A percentile compares a stretch with the other conserved stretches of the same genome.
These are phyloP conservation scores for Anthrax anthrax DNA, from an alignment of 2,888 invertebrate species.

Conservation along the genomic window DNA sequence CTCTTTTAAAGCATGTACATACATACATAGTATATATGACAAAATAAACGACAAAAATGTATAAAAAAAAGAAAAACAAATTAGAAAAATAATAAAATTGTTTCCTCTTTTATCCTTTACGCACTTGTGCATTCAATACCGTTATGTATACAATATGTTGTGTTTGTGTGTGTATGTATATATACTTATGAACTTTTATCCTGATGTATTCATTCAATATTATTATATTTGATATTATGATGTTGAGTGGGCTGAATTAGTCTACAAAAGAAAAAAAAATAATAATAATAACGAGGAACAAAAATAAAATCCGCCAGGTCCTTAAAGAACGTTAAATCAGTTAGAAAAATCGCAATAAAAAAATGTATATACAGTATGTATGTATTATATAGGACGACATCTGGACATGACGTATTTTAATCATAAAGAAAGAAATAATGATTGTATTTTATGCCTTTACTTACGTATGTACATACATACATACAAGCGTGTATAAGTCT, in stretches of 20 bases:
- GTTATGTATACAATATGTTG: too few species aligned
- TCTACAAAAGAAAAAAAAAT: not conserved
- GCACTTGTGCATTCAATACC: constrained; percentile 8
- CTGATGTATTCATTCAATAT: too few species aligned
- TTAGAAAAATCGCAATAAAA: constrained; percentile 20
- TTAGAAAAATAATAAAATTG: not conserved
- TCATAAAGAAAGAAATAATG: constrained; percentile 20
- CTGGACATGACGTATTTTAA: constrained; percentile 20
- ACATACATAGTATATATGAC: too few species aligned
- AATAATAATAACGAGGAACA: too few species aligned
- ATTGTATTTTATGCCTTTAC: constrained; percentile 14
- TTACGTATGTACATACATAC: not conserved
- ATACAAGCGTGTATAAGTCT: too few species aligned
- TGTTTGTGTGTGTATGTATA: too few species aligned
- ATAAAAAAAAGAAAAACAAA: too few species aligned
- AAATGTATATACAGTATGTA: constrained; percentile 15
- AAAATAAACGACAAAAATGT: too few species aligned
- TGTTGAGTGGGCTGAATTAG: not conserved
- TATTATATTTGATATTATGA: not conserved
- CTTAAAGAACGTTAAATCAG: constrained; percentile 19
- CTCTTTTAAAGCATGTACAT: too few species aligned
- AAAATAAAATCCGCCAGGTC: constrained; percentile 5
- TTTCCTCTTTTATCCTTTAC: constrained; percentile 1
- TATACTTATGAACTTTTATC: too few species aligned
- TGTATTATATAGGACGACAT: constrained; percentile 16